A percentile compares a stretch with the other conserved stretches of the same genome.
phyloP scores from a whole-genome alignment of 2,888 invertebrate species.

The Dolomedes plantarius region DNA sequence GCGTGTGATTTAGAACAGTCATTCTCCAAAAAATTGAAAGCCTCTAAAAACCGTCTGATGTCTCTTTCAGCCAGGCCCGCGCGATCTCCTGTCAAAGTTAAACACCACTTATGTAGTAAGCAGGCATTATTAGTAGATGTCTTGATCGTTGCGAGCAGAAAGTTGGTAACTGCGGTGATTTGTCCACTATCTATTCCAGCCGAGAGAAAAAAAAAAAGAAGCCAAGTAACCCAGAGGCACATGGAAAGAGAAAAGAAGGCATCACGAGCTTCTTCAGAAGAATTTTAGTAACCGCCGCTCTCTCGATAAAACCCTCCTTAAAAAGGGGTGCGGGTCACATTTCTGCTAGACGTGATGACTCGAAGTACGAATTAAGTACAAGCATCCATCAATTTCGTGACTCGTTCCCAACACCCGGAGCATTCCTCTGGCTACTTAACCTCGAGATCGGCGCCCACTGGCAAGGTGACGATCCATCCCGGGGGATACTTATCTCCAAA shows the following conservation, averaged over 20 bases:
- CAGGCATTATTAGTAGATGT: too few species aligned
- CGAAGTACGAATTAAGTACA: neutral
- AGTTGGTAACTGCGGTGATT: too few species aligned
- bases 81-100: too few species aligned
- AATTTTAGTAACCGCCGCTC: neutral
- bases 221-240: neutral
- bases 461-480: slow-evolving; percentile 1
- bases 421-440: slow-evolving; percentile 6
- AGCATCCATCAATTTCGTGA: slow-evolving; percentile 14
- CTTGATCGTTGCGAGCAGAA: too few species aligned
- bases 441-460: neutral
- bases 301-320: neutral
- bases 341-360: slow-evolving; percentile 3
- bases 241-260: neutral
- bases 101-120: too few species aligned
- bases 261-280: neutral
- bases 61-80: too few species aligned
- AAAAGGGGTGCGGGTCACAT: neutral
- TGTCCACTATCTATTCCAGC: too few species aligned
- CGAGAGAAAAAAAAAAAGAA: too few species aligned
- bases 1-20: too few species aligned
- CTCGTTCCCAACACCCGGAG: slow-evolving; percentile 4
- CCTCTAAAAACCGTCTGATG: too few species aligned
- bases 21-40: too few species aligned
- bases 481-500: slow-evolving; percentile 1